Evolutionary conservation across 2,888 invertebrate species (phyloP).

Genomic region (Carabus problematicus): DNA sequence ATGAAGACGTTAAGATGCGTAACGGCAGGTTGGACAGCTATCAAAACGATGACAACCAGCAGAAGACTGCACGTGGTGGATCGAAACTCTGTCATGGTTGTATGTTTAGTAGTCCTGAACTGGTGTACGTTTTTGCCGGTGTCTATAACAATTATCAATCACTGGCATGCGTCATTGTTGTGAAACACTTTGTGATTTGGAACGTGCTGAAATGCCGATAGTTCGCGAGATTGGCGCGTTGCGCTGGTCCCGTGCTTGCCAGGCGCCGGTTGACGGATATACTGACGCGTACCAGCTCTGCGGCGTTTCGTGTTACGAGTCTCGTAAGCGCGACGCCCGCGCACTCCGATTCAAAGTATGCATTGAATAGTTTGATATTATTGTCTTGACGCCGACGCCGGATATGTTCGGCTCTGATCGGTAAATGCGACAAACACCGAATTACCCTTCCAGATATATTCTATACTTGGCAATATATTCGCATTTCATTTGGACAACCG

Average conservation of each 20-base stretch:
- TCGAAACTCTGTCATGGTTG: slow-evolving; percentile 9
- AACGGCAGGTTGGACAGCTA: slow-evolving; percentile 59
- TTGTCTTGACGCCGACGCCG: neutral
- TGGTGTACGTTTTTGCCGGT: neutral
- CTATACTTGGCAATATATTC: too few species aligned
- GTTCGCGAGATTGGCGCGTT: neutral
- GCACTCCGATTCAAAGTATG: neutral
- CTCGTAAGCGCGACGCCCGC: neutral
- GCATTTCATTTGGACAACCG: too few species aligned
- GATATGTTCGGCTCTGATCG: slow-evolving; percentile 7
- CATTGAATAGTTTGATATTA: slow-evolving; percentile 4
- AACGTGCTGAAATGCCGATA: too few species aligned
- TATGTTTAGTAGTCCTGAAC: too few species aligned
- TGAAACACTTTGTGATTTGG: neutral
- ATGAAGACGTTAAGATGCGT: slow-evolving; percentile 82
- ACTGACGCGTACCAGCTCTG: neutral
- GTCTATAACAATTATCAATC: neutral
- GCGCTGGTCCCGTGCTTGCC: neutral
- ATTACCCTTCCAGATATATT: too few species aligned
- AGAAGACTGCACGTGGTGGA: slow-evolving; percentile 15
- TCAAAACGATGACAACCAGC: slow-evolving; percentile 44
- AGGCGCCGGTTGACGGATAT: neutral
- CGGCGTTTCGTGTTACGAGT: too few species aligned
- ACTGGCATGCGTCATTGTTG: neutral
- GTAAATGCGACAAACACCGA: neutral